Base-by-base conservation (phyloP, 2,888 invertebrate genomes). In the Tiphia femorata region DNA sequence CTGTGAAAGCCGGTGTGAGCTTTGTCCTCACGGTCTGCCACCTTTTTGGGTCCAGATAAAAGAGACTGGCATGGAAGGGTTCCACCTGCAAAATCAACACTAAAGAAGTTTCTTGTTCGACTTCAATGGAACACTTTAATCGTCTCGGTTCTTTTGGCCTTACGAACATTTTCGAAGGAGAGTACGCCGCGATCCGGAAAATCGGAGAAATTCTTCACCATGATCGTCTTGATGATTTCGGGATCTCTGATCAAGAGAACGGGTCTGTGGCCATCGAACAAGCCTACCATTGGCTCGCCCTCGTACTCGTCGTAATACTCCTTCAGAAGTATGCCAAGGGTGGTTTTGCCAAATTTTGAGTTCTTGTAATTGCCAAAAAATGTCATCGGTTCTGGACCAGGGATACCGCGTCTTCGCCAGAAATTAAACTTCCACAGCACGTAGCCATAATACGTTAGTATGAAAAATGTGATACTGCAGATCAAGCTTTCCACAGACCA, bases 331-430 rank as follows among this genome's bases (percentile, higher is more conserved):
- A 57, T 58, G 66, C 73, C 78, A 4, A 77, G 70, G 0, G 74
- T 51, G n/a, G 83, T 58, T 0, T 84, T 67, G 8, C 81, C 78
- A 29, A 75, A 78, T 33, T 85, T 72, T n/a, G n/a, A n/a, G n/a
- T n/a, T n/a, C n/a, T n/a, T n/a, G n/a, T n/a, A n/a, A 62, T 84
- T 85, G 0, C 86, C 86, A 42, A 84, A 80, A 2, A 86, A 49
- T 0, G 82, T 78, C 1, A 69, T 38, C 0, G 86, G 85, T 47
- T 76, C 63, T 0, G 83, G 75, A 29, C 79, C 84, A 0, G 72
- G 67, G 1, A 86, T 77, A 1, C 78, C 79, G 27, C 78, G 80
- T 1, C 72, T 74, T 49, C 80, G 78, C 86, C 86, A 86, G 62
- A 84, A 85, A 37, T 79, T 73, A 56, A 79, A 84, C 8, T 79